These are phyloP conservation scores for Platycheirus albimanus DNA, from an alignment of 2,888 invertebrate genomes.

Conservation along the genomic window DNA sequence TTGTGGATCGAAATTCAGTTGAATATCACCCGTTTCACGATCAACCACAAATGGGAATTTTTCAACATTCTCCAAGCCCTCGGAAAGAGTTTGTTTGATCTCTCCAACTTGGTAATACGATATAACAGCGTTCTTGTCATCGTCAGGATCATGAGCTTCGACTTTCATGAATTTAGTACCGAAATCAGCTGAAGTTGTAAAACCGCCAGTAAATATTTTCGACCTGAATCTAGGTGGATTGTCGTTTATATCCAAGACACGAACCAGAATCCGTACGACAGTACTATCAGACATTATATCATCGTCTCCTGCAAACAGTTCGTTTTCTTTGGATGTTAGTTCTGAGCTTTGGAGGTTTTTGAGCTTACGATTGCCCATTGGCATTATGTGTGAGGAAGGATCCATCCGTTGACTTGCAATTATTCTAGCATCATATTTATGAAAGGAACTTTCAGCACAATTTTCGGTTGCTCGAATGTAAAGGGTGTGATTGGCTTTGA, in stretches of 20 bases:
- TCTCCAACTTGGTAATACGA: conserved; percentile 91
- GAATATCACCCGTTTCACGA: conserved; percentile 90
- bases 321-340: background rate
- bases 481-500: conserved; percentile 86
- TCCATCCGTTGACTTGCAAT: conserved; percentile 70
- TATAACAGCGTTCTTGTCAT: conserved; percentile 89
- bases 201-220: conserved; percentile 94
- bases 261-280: conserved; percentile 87
- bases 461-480: conserved; percentile 93
- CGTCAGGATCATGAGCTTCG: conserved; percentile 91
- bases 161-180: conserved; percentile 93
- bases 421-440: background rate
- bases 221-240: conserved; percentile 93
- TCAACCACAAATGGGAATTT: conserved; percentile 93
- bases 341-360: conserved; percentile 76
- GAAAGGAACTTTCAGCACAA: conserved; percentile 86
- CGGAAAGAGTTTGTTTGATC: conserved; percentile 91
- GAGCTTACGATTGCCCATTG: conserved; percentile 75
- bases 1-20: conserved; percentile 97
- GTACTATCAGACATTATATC: conserved; percentile 85
- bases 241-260: conserved; percentile 94
- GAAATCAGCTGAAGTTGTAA: conserved; percentile 96
- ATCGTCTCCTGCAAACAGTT: conserved; percentile 47
- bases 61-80: conserved; percentile 92
- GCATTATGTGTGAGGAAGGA: conserved; percentile 57